Conservation (phyloP, 2,797 vertebrate species). For the Pantherophis vulpinus region DNA sequence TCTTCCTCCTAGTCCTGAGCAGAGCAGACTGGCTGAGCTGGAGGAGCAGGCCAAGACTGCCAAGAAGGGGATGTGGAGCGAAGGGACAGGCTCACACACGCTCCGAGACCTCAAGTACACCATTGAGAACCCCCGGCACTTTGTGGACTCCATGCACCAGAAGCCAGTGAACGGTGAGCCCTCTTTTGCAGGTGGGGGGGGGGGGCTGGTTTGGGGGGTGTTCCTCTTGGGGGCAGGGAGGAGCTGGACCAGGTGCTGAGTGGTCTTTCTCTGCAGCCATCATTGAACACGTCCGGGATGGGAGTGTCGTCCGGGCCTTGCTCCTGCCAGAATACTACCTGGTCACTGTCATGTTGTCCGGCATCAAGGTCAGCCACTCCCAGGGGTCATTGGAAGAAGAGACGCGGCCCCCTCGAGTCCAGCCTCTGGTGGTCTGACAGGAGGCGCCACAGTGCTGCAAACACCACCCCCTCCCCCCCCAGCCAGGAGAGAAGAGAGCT, state of each 20-base stretch:
- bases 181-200: neutral
- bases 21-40: conserved; percentile 87
- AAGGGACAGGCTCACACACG: conserved; percentile 86
- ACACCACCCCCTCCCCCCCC: too few species aligned
- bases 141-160: conserved; percentile 95
- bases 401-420: neutral
- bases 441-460: too few species aligned
- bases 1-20: conserved; percentile 82
- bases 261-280: conserved; percentile 76
- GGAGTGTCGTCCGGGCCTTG: conserved; percentile 90
- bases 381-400: neutral
- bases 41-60: conserved; percentile 88
- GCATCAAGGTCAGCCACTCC: conserved; percentile 84
- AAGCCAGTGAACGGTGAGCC: conserved; percentile 91
- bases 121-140: conserved; percentile 94
- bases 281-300: conserved; percentile 95
- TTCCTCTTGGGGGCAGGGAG: too few species aligned
- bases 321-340: conserved; percentile 93
- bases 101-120: conserved; percentile 91
- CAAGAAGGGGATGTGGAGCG: conserved; percentile 92
- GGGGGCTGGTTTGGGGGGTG: neutral
- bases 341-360: conserved; percentile 96
- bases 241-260: neutral
- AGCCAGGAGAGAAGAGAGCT: neutral
- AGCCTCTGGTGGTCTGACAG: neutral